These are phyloP conservation scores for Hirtodrosophila confusa DNA, from an alignment of 2,888 invertebrate species.

Conservation along the genomic window DNA sequence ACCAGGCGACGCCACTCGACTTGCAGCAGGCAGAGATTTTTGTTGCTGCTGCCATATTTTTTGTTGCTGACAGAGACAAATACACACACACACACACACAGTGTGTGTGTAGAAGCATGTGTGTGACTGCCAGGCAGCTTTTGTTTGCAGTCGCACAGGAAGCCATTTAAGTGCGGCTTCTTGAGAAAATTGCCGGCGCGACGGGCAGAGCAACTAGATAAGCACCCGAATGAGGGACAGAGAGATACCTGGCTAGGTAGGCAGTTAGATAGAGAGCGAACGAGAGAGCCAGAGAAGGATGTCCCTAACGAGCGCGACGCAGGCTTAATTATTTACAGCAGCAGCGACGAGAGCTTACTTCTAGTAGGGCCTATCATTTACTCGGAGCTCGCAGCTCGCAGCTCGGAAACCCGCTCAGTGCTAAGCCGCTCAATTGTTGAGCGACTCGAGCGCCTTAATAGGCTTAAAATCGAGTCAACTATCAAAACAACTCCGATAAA, in stretches of 20 bases:
- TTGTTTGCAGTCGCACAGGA: slow-evolving; percentile 79
- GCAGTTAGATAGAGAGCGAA: not conserved
- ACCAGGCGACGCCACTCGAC: slow-evolving; percentile 63
- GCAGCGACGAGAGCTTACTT: slow-evolving; percentile 51
- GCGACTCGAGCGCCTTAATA: slow-evolving; percentile 71
- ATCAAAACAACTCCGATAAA: slow-evolving; percentile 76
- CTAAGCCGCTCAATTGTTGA: slow-evolving; percentile 73
- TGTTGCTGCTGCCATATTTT: slow-evolving; percentile 65
- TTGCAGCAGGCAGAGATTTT: slow-evolving; percentile 62
- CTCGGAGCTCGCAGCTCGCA: slow-evolving; percentile 9
- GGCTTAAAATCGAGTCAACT: slow-evolving; percentile 74
- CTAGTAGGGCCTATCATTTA: slow-evolving; percentile 66
- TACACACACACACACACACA: slow-evolving; percentile 20
- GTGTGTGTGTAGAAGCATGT: slow-evolving; percentile 20
- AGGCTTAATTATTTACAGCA: slow-evolving; percentile 56
- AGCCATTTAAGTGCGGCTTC: slow-evolving; percentile 83
- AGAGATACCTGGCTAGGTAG: slow-evolving; percentile 1
- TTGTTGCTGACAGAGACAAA: slow-evolving; percentile 62
- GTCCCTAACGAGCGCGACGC: slow-evolving; percentile 51
- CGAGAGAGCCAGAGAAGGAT: slow-evolving; percentile 22
- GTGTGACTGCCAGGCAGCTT: slow-evolving; percentile 56
- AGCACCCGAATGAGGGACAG: slow-evolving; percentile 5
- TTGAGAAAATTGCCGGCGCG: slow-evolving; percentile 81
- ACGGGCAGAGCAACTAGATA: slow-evolving; percentile 42
- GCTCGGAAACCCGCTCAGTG: slow-evolving; percentile 68